These are phyloP conservation scores for Anthoptus insignis DNA, from an alignment of 2,888 invertebrate species.

Conservation along the genomic window DNA sequence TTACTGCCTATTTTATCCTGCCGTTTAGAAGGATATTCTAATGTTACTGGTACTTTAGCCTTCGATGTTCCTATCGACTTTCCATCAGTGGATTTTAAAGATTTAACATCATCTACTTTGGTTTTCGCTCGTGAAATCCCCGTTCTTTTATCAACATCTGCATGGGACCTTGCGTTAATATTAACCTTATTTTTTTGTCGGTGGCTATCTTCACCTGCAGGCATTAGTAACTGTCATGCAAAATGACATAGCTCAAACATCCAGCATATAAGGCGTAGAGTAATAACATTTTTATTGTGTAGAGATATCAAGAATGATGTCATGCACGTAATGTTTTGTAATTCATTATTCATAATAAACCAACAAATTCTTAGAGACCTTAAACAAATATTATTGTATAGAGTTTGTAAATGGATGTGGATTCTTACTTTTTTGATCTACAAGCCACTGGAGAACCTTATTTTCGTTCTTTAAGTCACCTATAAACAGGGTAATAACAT, in stretches of 20 bases:
- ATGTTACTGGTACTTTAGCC: constrained; percentile 58
- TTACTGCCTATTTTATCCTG: constrained; percentile 38
- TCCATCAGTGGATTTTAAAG: constrained; percentile 52
- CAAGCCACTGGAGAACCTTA: constrained; percentile 98
- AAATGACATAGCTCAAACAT: constrained; percentile 87
- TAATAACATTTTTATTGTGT: constrained; percentile 61
- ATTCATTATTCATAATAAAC: constrained; percentile 60
- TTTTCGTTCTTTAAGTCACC: constrained; percentile 98
- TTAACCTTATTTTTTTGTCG: constrained; percentile 79
- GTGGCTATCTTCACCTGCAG: constrained; percentile 87
- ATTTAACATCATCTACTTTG: constrained; percentile 56
- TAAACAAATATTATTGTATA: constrained; percentile 60
- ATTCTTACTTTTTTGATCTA: constrained; percentile 98
- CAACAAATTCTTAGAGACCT: constrained; percentile 58
- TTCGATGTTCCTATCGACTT: constrained; percentile 73
- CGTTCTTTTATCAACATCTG: constrained; percentile 79
- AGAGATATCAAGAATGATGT: constrained; percentile 79
- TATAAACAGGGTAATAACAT: constrained; percentile 86
- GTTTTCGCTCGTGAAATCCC: constrained; percentile 63
- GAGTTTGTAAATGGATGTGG: constrained; percentile 84
- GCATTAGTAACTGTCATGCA: constrained; percentile 88
- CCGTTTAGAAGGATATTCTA: constrained; percentile 49
- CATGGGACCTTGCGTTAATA: constrained; percentile 82
- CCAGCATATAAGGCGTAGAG: constrained; percentile 81
- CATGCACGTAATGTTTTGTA: constrained; percentile 79